These are phyloP conservation scores for Asteroscopus sphinx DNA, from an alignment of 2,888 invertebrate genomes.

Conservation along the genomic window DNA sequence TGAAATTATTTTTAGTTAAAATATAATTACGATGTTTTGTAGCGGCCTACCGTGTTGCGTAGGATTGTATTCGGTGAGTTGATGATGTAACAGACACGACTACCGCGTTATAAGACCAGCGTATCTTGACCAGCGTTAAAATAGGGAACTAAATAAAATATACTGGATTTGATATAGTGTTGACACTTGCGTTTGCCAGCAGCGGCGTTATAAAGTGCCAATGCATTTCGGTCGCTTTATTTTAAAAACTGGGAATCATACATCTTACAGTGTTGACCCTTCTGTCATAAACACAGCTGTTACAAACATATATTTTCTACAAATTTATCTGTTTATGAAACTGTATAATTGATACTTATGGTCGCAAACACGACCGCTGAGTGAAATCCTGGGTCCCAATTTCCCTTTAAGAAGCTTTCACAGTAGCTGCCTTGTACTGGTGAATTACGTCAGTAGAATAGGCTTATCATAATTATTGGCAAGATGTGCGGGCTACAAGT, in stretches of 20 bases:
- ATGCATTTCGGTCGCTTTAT: not conserved
- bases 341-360: not conserved
- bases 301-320: conserved; percentile 5
- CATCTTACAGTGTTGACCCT: conserved; percentile 5
- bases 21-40: conserved; percentile 37
- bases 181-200: not conserved
- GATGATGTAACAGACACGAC: conserved; percentile 26
- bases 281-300: conserved; percentile 20
- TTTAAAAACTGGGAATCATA: not conserved
- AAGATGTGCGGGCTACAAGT: no score
- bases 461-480: no score
- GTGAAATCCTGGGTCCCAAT: not conserved
- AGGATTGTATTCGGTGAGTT: conserved; percentile 13
- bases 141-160: not conserved
- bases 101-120: conserved; percentile 8
- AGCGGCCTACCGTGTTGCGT: conserved; percentile 18
- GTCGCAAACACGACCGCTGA: not conserved
- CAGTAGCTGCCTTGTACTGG: no score
- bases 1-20: conserved; percentile 38
- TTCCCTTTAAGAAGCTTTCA: no score
- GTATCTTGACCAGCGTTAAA: not conserved
- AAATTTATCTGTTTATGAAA: not conserved
- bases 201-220: not conserved
- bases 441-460: no score
- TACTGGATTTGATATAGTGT: not conserved